Conservation (phyloP, 2,888 invertebrate species). For the Lomographa bimaculata region DNA sequence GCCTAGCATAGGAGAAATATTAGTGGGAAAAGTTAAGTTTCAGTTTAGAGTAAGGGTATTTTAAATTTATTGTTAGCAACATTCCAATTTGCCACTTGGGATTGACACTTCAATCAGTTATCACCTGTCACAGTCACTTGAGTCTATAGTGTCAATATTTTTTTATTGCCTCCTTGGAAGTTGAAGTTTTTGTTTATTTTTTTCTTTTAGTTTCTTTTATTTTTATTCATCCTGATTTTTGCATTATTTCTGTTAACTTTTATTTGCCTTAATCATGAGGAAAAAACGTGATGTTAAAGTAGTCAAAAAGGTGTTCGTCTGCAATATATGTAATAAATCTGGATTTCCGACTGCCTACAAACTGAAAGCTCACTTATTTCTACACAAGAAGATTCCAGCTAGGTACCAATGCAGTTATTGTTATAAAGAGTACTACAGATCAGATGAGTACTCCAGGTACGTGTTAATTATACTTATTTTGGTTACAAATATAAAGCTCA, state of each 20-base stretch:
- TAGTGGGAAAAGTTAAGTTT: too few relatives aligned
- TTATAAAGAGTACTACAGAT: conserved; percentile 52
- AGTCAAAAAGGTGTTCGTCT: conserved; percentile 37
- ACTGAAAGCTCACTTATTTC: conserved; percentile 47
- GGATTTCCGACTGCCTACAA: conserved; percentile 47
- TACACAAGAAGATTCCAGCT: conserved; percentile 48
- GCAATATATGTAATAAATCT: conserved; percentile 48
- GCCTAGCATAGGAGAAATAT: too few relatives aligned
- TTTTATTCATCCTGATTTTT: conserved; percentile 5
- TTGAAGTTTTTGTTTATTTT: neutral
- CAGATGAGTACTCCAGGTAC: conserved; percentile 43
- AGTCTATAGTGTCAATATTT: too few relatives aligned
- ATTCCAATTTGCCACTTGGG: too few relatives aligned
- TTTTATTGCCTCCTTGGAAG: too few relatives aligned
- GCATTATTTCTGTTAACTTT: conserved; percentile 14
- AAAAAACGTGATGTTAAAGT: conserved; percentile 9
- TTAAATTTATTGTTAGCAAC: too few relatives aligned
- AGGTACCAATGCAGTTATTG: conserved; percentile 53
- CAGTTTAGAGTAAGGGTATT: too few relatives aligned
- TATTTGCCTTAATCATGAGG: conserved; percentile 24
- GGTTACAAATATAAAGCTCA: too few relatives aligned
- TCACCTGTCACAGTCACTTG: too few relatives aligned
- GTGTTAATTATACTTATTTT: neutral
- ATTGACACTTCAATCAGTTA: too few relatives aligned
- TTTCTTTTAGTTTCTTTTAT: conserved; percentile 9